A percentile compares a stretch with the other conserved stretches of the same genome.
Evolutionary conservation across 2,797 vertebrate genomes (phyloP).

Genomic region (Triplophysa yarkandensis): DNA sequence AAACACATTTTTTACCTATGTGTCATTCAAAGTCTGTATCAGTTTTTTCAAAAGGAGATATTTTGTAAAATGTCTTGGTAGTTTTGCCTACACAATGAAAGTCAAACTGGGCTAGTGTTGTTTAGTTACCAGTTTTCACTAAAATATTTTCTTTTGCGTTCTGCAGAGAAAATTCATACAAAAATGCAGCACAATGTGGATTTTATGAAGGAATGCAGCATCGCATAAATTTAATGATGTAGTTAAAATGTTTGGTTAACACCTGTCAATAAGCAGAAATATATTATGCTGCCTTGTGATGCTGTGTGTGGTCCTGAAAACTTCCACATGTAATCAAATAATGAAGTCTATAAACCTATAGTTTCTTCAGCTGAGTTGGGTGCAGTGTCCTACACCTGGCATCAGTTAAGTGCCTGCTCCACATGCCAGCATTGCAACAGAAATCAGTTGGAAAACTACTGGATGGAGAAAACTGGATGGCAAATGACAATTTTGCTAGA

Average conservation of each 20-base stretch:
- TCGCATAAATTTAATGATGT: not conserved
- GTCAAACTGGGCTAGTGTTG: no score
- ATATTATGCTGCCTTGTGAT: not conserved
- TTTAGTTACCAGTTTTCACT: no score
- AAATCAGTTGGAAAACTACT: not conserved
- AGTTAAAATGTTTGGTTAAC: not conserved
- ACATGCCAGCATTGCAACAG: conserved; percentile 13
- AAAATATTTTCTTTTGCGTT: no score
- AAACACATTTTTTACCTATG: no score
- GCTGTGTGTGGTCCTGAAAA: conserved; percentile 31
- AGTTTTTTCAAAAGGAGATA: no score
- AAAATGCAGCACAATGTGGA: conserved; percentile 17
- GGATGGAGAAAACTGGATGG: not conserved
- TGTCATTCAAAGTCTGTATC: no score
- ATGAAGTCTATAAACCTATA: conserved; percentile 15
- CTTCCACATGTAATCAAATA: conserved; percentile 17
- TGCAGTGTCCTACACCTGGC: conserved; percentile 37
- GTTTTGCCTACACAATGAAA: no score
- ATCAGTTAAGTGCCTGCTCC: conserved; percentile 30
- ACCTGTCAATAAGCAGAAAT: conserved; percentile 19
- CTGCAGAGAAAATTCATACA: no score
- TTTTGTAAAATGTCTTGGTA: no score
- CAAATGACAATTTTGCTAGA: not conserved
- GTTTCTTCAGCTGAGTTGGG: conserved; percentile 31
- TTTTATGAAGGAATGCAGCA: not conserved